Conservation (phyloP, 1,140 invertebrate species). For the Sarcophaga bullata region DNA sequence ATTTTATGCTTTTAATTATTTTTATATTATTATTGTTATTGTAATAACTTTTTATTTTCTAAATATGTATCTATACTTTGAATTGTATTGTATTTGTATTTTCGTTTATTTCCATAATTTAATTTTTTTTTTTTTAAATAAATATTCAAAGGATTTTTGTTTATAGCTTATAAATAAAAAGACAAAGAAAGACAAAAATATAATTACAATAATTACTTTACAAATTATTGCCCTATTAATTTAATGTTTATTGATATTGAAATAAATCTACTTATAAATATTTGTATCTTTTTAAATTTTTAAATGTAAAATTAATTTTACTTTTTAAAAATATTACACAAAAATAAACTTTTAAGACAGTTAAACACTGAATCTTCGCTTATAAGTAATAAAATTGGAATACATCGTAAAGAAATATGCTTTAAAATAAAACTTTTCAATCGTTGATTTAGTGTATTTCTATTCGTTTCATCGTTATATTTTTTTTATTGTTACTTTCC, state of each 20-base stretch:
- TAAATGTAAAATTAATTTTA: not conserved
- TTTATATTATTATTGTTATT: not conserved
- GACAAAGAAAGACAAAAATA: not conserved
- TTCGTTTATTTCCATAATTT: not conserved
- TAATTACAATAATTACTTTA: slow-evolving; percentile 22
- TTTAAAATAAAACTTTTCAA: not conserved
- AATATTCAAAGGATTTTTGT: slow-evolving; percentile 3
- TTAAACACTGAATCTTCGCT: slow-evolving; percentile 1
- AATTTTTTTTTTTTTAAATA: not conserved
- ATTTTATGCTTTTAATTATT: not conserved
- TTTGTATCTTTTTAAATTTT: not conserved
- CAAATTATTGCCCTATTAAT: slow-evolving; percentile 5
- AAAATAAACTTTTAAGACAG: not conserved
- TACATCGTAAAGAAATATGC: too few relatives aligned
- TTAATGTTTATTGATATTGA: slow-evolving; percentile 5
- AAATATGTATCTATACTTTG: not conserved
- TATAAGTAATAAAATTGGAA: not conserved
- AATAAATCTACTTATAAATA: not conserved
- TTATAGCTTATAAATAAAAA: not conserved
- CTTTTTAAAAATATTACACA: not conserved
- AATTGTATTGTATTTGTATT: slow-evolving; percentile 8
- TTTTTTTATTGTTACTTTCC: not conserved
- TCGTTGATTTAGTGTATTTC: not conserved
- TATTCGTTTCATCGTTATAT: not conserved
- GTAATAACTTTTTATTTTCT: not conserved